Conservation (phyloP, 2,113 vertebrate species). For the Sigmodon hispidus region DNA sequence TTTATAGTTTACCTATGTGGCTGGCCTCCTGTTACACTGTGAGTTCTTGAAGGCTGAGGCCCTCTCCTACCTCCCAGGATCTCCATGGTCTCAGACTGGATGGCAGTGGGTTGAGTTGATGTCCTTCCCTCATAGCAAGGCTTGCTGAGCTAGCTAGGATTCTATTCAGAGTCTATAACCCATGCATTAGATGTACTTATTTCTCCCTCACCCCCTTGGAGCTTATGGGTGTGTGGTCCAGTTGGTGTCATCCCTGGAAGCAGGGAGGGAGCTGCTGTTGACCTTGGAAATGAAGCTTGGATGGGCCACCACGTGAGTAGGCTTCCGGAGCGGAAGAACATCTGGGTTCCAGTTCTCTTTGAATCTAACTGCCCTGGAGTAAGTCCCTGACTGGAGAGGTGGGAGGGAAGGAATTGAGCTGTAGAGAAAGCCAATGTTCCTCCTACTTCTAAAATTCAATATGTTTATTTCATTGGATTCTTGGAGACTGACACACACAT, state of each 20-base stretch:
- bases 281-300: neutral
- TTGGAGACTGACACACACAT: slow-evolving; percentile 5
- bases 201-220: neutral
- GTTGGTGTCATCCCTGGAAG: neutral
- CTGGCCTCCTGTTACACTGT: neutral
- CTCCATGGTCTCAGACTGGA: neutral
- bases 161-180: neutral
- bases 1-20: neutral
- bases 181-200: neutral
- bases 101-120: neutral
- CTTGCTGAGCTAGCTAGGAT: neutral
- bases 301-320: neutral
- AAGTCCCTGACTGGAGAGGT: neutral
- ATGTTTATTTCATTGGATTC: slow-evolving; percentile 27
- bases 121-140: neutral
- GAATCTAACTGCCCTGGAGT: neutral
- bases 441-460: neutral
- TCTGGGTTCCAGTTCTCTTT: neutral
- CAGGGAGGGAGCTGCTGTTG: neutral
- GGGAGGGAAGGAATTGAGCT: neutral
- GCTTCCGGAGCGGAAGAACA: neutral
- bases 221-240: neutral
- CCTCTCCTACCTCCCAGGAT: neutral
- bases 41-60: neutral
- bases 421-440: neutral